Conservation (phyloP, 2,113 vertebrate genomes). For the Oreochromis tanganicae region DNA sequence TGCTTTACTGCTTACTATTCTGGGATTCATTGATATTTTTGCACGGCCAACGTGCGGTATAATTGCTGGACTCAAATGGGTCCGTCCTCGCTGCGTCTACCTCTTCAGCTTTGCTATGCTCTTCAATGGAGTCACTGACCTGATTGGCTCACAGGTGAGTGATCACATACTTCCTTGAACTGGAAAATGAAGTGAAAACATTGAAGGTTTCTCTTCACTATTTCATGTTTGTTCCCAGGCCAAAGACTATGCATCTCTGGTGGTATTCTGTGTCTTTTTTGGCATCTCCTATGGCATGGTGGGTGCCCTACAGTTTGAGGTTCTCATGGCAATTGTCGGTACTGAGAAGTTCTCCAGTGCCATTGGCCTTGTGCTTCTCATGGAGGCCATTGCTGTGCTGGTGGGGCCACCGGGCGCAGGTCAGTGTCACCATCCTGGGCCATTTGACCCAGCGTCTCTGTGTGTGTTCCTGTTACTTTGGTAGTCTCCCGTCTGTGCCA, state of each 20-base stretch:
- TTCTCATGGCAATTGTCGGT: constrained; percentile 95
- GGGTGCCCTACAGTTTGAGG: constrained; percentile 95
- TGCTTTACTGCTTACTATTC: constrained; percentile 85
- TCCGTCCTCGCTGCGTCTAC: constrained; percentile 88
- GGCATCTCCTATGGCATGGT: constrained; percentile 98
- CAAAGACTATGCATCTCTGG: constrained; percentile 76
- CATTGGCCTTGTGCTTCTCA: constrained; percentile 89
- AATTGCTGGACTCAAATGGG: constrained; percentile 80
- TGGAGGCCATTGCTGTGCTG: constrained; percentile 89
- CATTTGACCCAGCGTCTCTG: background rate
- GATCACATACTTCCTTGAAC: background rate
- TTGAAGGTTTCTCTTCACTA: background rate
- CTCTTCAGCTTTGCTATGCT: constrained; percentile 92
- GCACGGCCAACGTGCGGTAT: constrained; percentile 86
- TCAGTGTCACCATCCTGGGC: constrained; percentile 46
- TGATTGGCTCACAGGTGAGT: constrained; percentile 78
- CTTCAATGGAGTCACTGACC: constrained; percentile 88
- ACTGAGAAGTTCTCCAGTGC: constrained; percentile 92
- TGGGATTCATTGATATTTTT: constrained; percentile 93
- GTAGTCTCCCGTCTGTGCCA: background rate
- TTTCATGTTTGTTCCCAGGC: constrained; percentile 14
- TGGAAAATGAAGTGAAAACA: background rate
- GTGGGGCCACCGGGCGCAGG: constrained; percentile 90
- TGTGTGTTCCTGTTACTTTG: background rate
- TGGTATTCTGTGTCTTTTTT: constrained; percentile 92